Evolutionary conservation across 2,888 invertebrate species (phyloP).

Genomic region (Megaustenia siamemsis): DNA sequence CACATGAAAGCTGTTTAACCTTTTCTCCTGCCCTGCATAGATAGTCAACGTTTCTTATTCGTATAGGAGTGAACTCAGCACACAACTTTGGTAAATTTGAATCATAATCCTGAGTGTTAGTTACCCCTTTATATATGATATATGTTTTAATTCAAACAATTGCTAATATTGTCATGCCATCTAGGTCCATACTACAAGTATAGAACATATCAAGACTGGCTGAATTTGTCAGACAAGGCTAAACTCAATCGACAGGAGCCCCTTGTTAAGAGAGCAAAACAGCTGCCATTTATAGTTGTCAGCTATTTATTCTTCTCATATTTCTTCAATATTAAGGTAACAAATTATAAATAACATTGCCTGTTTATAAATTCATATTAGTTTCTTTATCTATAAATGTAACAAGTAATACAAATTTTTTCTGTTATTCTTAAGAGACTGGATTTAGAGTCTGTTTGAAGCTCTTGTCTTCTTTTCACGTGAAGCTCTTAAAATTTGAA

Average conservation of each 20-base stretch:
- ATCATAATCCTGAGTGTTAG: too few species aligned
- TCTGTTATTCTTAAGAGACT: too few species aligned
- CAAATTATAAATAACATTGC: not conserved
- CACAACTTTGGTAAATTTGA: too few species aligned
- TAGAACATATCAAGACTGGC: constrained; percentile 83
- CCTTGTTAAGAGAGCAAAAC: constrained; percentile 65
- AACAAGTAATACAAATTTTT: not conserved
- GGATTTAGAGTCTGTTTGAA: too few species aligned
- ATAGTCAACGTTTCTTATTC: too few species aligned
- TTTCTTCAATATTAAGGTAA: constrained; percentile 73
- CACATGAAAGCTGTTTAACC: too few species aligned
- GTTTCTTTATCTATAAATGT: not conserved
- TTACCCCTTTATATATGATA: not conserved
- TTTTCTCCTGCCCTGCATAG: too few species aligned
- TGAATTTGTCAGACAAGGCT: constrained; percentile 64
- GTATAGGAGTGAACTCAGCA: too few species aligned
- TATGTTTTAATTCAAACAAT: not conserved
- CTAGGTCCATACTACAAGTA: constrained; percentile 96
- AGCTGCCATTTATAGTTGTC: constrained; percentile 71
- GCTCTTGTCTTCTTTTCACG: too few species aligned
- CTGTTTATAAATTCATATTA: not conserved
- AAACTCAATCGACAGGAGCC: constrained; percentile 64
- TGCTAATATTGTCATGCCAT: not conserved
- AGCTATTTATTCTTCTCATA: constrained; percentile 71
- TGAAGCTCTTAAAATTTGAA: too few species aligned